phyloP scores from a whole-genome alignment of 2,113 vertebrate genomes.

The Rhynchomys soricoides region DNA sequence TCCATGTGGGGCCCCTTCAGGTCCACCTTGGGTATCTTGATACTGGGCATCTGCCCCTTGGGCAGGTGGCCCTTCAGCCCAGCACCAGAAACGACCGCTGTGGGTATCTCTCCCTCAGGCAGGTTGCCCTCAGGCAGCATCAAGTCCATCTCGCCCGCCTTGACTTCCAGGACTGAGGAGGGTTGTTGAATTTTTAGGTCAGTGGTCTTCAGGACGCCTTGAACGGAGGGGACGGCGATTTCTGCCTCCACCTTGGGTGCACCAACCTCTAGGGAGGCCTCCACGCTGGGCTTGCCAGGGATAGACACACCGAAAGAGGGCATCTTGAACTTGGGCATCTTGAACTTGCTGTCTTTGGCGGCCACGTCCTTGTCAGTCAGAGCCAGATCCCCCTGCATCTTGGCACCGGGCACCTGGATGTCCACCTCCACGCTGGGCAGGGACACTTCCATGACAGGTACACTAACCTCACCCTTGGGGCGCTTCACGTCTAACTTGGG shows the following conservation, averaged over 20 bases:
- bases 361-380: background rate
- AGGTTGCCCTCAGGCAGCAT: background rate
- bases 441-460: background rate
- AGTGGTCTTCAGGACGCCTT: fast-evolving
- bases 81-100: fast-evolving
- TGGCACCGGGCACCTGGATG: fast-evolving
- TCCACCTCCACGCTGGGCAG: background rate
- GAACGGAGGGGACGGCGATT: fast-evolving
- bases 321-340: slow-evolving; percentile 78
- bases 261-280: fast-evolving
- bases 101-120: fast-evolving
- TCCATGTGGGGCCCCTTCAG: background rate
- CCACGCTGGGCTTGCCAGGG: background rate
- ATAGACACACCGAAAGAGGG: slow-evolving; percentile 77
- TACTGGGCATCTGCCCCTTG: background rate
- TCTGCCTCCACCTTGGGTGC: fast-evolving
- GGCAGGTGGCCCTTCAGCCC: background rate
- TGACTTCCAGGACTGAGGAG: fast-evolving
- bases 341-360: background rate
- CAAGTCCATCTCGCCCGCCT: fast-evolving
- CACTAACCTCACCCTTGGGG: background rate
- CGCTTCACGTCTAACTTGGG: background rate
- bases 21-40: background rate
- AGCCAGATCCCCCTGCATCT: background rate
- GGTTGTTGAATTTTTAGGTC: background rate